Evolutionary conservation across 2,888 invertebrate species (phyloP), one percentile per base, ranked within the genome.

Genomic region (Phortica magna): DNA sequence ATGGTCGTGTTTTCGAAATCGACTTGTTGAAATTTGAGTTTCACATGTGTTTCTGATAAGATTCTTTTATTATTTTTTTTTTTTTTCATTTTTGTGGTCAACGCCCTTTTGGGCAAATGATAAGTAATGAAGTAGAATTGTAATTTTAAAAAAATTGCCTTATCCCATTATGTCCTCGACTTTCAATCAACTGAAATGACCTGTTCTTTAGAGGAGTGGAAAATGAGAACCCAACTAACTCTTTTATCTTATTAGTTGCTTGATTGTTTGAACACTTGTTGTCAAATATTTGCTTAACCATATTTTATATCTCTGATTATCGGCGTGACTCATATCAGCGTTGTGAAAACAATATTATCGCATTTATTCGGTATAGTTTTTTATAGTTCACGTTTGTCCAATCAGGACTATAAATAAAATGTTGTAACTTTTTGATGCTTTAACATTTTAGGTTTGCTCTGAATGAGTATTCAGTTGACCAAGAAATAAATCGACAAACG

Each of bases 11-110:
- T 74, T 76, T 76, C 55, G 31, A 71, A 71, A 53, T 14, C 19
- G 65, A 71, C 70, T 71, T 71, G 70, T 55, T 71, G 53, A 71
- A 71, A 71, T 71, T 61, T 61, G 61, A 19, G 10, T 12, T 61
- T 17, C 61, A 61, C 7, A 9, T 61, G 61, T 9, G 17, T 42
- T 55, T 39, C 75, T 80, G 83, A 82, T 82, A 82, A 82, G 74
- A 77, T 71, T 43, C 68, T 76, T 78, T 53, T 71, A 61, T 59
- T 68, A 19, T 70, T 42, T 41, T 53, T 71, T 68, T 59, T 68
- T 39, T 70, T 42, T 41, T 74, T 75, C 68, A 64, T 71, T 48
- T 53, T 10, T 41, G 77, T 83, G 84, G 84, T 84, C 84, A 84
- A 84, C 84, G 84, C 84, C 86, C 84, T 79, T 80, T 65, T 41